Conservation (phyloP, 2,113 vertebrate genomes). For the Sceloporus undulatus region DNA sequence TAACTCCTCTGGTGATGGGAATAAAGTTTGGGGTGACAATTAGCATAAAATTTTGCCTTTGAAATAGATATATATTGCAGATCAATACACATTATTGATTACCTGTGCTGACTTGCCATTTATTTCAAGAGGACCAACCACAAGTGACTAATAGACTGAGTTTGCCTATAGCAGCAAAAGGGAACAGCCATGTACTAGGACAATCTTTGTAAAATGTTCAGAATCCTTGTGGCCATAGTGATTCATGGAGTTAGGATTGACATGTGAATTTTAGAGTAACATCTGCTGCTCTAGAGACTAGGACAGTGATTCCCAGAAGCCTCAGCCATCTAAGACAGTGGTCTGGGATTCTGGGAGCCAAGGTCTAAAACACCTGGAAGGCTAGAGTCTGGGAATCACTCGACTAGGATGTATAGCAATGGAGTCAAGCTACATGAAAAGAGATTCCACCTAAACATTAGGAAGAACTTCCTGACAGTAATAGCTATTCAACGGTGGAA, state of each 20-base stretch:
- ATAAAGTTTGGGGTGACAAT: not conserved
- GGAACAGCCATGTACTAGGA: not conserved
- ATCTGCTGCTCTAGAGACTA: too few relatives aligned
- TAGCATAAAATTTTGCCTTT: constrained; percentile 10
- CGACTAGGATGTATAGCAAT: too few relatives aligned
- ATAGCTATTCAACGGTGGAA: too few relatives aligned
- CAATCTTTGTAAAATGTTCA: not conserved
- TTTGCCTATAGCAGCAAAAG: not conserved
- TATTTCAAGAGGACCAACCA: not conserved
- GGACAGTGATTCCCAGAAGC: too few relatives aligned
- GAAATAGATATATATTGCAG: not conserved
- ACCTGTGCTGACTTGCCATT: not conserved
- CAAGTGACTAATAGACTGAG: not conserved
- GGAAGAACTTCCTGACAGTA: too few relatives aligned
- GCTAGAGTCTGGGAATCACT: too few relatives aligned
- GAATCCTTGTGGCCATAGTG: not conserved
- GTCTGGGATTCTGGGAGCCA: too few relatives aligned
- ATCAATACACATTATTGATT: not conserved
- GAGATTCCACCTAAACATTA: too few relatives aligned
- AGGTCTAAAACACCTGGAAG: too few relatives aligned
- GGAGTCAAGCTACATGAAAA: too few relatives aligned
- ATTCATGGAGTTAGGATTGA: not conserved
- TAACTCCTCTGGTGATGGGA: not conserved
- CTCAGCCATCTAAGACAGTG: too few relatives aligned
- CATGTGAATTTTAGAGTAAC: too few relatives aligned